phyloP scores from a whole-genome alignment of 1,140 invertebrate species.

The Meloidogyne floridensis region DNA sequence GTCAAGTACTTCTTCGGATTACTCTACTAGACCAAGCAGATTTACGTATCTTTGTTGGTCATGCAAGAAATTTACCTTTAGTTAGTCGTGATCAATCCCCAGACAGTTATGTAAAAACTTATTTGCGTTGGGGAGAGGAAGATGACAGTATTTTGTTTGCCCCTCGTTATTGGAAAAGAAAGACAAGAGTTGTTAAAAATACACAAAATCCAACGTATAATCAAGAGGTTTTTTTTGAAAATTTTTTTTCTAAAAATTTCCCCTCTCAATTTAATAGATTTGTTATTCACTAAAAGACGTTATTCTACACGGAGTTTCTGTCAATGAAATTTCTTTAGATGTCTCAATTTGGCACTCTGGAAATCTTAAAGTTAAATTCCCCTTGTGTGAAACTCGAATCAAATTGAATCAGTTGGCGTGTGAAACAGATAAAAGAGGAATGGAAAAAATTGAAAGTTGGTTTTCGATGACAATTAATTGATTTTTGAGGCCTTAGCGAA shows the following conservation, averaged over 20 bases:
- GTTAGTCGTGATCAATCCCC: constrained; percentile 32
- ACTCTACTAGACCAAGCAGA: constrained; percentile 11
- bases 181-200: constrained; percentile 43
- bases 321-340: constrained; percentile 19
- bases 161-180: constrained; percentile 34
- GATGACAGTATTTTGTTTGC: neutral
- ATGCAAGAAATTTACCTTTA: constrained; percentile 45
- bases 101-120: constrained; percentile 52
- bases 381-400: constrained; percentile 27
- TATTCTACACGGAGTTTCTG: neutral
- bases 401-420: constrained; percentile 18
- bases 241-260: constrained; percentile 12
- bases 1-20: constrained; percentile 29
- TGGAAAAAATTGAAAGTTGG: constrained; percentile 30
- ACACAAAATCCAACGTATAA: constrained; percentile 53
- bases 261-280: constrained; percentile 1
- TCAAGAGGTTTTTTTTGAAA: constrained; percentile 30
- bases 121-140: constrained; percentile 28
- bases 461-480: constrained; percentile 22
- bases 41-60: constrained; percentile 47
- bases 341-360: constrained; percentile 39
- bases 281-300: constrained; percentile 18
- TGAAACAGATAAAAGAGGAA: constrained; percentile 13
- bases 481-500: no score
- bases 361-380: constrained; percentile 40